Evolutionary conservation across 2,888 invertebrate species (phyloP), one percentile per base, ranked within the genome.

Genomic region (Anthrax anthrax): DNA sequence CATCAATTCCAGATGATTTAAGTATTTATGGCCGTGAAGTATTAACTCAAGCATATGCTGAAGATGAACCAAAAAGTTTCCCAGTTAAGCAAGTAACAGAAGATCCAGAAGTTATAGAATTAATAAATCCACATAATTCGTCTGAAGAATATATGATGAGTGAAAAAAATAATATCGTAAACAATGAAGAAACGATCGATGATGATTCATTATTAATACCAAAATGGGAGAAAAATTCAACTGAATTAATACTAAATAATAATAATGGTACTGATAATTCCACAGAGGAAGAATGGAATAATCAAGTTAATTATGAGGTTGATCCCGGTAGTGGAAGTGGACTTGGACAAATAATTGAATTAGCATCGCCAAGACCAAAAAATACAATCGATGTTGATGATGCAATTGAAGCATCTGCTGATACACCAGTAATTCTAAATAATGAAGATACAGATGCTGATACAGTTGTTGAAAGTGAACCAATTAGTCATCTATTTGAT

Each of bases 1-100:
- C 74, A 2, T 70, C 70, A 2, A 59, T 74, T 46, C 71, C 72
- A 5, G 74, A 74, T 48, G 69, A 73, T 46, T 70, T 74, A 57
- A 70, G 67, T 49, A 52, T 51, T 39, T 52, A 53, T n/a, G 54
- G 63, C 13, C 44, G 44, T 16, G 44, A 47, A 6, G 43, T 60
- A 0, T 18, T 18, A 13, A 60, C 58, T 44, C 60, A 58, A 49
- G 59, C 60, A 18, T 63, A 64, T 18, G 50, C 56, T 16, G 63
- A 63, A 29, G 64, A 64, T 14, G 47, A 47, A 2, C 47, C 47
- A 27, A 50, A 48, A 45, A 43, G 42, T 9, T 42, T 44, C 18
- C 13, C 34, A 1, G 39, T 37, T 9, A 37, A 42, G 5, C 4
- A 12, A 9, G 40, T 42, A 36, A 47, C 47, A 18, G 45, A 45